Conservation (phyloP, 2,888 invertebrate species). For the Cephus pulcher region DNA sequence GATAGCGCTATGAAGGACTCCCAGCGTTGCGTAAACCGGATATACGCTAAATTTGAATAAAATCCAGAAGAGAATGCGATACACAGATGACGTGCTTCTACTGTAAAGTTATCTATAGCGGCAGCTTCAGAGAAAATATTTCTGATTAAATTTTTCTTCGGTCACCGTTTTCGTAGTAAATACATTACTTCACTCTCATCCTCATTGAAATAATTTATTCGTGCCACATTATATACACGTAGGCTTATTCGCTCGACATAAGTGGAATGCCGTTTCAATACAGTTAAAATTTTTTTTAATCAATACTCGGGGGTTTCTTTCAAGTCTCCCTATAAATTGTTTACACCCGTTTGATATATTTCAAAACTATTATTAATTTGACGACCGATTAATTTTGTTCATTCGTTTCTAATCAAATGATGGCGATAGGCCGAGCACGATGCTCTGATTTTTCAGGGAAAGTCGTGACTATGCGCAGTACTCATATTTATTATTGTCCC, state of each 20-base stretch:
- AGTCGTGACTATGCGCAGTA: not conserved
- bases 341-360: not conserved
- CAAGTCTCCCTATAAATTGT: not conserved
- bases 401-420: not conserved
- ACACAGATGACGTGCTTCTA: not conserved
- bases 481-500: not conserved
- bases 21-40: not conserved
- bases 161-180: not conserved
- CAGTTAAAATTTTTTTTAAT: not conserved
- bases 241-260: not conserved
- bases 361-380: not conserved
- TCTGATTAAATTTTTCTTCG: not conserved
- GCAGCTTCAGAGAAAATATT: not conserved
- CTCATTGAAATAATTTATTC: constrained; percentile 28
- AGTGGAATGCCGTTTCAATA: not conserved
- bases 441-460: not conserved
- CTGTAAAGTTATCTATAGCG: not conserved
- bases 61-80: not conserved
- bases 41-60: not conserved
- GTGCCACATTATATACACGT: constrained; percentile 12
- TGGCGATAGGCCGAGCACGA: not conserved
- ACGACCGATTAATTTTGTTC: not conserved
- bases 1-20: not conserved
- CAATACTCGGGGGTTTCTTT: not conserved
- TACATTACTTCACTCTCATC: constrained; percentile 11